Percentiles rank a stretch among this genome's conserved stretches.
Evolutionary conservation across 2,888 invertebrate genomes (phyloP).

Genomic region (Temnothorax ravouxi): DNA sequence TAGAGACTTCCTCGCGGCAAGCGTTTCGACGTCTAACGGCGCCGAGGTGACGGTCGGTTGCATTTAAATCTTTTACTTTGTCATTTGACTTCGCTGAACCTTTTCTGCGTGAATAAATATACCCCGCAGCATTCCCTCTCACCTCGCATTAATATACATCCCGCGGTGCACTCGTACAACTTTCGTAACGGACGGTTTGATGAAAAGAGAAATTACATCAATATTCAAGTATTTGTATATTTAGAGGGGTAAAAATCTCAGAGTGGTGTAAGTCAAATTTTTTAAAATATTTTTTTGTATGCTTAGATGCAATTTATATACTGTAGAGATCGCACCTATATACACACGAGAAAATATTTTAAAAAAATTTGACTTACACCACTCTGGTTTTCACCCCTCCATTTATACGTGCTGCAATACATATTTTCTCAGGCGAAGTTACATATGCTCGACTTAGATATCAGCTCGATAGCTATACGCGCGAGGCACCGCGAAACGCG

Average conservation of each 20-base stretch:
- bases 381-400: too few relatives aligned
- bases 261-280: too few relatives aligned
- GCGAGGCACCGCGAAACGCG: not conserved
- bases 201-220: not conserved
- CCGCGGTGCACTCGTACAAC: not conserved
- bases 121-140: not conserved
- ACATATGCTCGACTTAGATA: too few relatives aligned
- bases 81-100: not conserved
- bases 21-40: not conserved
- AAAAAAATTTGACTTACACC: too few relatives aligned
- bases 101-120: not conserved
- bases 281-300: too few relatives aligned
- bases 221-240: not conserved
- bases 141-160: slow-evolving; percentile 13
- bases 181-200: not conserved
- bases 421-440: not conserved
- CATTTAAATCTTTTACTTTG: slow-evolving; percentile 22
- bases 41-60: not conserved
- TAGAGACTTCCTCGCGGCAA: slow-evolving; percentile 13
- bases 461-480: not conserved
- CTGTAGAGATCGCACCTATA: too few relatives aligned
- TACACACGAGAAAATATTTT: too few relatives aligned
- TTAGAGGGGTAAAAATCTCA: too few relatives aligned
- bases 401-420: not conserved
- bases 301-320: too few relatives aligned